Conservation (phyloP, 1,140 invertebrate species). For the Aphelenchoides avenae region DNA sequence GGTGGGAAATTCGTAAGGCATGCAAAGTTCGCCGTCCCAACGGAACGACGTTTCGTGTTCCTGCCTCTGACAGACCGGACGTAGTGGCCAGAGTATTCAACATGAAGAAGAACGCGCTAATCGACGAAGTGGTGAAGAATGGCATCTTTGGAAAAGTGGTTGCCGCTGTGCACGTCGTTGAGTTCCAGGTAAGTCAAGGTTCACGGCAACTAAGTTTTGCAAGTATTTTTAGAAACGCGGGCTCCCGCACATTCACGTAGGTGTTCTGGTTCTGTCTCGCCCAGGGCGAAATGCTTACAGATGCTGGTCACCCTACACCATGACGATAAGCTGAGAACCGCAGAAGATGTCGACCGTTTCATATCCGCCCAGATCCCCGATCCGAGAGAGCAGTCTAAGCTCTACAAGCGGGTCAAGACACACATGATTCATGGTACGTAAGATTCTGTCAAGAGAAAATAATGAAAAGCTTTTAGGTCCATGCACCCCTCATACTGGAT, state of each 20-base stretch:
- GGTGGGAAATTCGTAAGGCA: constrained; percentile 63
- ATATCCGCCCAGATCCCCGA: constrained; percentile 65
- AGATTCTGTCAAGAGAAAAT: constrained; percentile 29
- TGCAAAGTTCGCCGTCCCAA: constrained; percentile 38
- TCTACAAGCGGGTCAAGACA: constrained; percentile 58
- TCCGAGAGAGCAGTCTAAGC: constrained; percentile 57
- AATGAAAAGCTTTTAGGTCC: constrained; percentile 23
- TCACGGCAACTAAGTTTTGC: too few species aligned
- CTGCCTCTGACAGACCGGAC: constrained; percentile 60
- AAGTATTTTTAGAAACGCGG: too few species aligned
- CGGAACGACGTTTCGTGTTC: too few species aligned
- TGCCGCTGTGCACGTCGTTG: constrained; percentile 55
- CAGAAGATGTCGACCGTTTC: constrained; percentile 61
- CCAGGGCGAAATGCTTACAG: too few species aligned
- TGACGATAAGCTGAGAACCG: constrained; percentile 48
- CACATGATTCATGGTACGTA: constrained; percentile 60
- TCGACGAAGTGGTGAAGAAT: constrained; percentile 54
- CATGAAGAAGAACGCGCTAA: constrained; percentile 62
- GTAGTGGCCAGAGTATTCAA: constrained; percentile 62
- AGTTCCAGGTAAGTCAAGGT: too few species aligned
- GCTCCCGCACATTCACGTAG: constrained; percentile 64
- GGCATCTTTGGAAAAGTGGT: constrained; percentile 43
- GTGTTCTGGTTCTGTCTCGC: too few species aligned
- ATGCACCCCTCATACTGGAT: too few species aligned
- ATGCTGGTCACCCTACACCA: constrained; percentile 59